These are phyloP conservation scores for Austrofundulus limnaeus DNA, from an alignment of 2,113 vertebrate species.

Conservation along the genomic window DNA sequence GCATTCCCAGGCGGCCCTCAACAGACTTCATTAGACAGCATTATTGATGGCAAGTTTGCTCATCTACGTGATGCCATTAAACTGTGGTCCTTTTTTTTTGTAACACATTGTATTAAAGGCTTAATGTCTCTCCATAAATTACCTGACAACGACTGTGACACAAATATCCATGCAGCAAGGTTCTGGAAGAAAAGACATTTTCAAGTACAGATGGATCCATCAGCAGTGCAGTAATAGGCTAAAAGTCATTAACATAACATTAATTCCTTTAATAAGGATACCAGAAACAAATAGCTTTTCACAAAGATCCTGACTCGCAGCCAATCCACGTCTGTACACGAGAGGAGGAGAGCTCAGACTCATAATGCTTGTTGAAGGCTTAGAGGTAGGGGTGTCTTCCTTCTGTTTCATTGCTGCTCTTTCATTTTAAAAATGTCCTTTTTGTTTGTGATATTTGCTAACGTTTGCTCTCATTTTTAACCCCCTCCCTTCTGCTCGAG, in stretches of 20 bases:
- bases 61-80: slow-evolving; percentile 73
- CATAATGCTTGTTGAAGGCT: slow-evolving; percentile 33
- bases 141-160: slow-evolving; percentile 78
- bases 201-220: slow-evolving; percentile 71
- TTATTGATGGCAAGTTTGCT: slow-evolving; percentile 78
- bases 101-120: slow-evolving; percentile 70
- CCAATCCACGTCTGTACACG: slow-evolving; percentile 41
- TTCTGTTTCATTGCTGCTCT: not conserved
- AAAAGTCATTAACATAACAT: slow-evolving; percentile 74
- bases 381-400: slow-evolving; percentile 19
- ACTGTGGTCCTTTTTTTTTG: slow-evolving; percentile 53
- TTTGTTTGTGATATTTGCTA: slow-evolving; percentile 8
- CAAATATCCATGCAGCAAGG: slow-evolving; percentile 54
- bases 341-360: slow-evolving; percentile 40
- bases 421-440: slow-evolving; percentile 3
- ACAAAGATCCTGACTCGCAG: slow-evolving; percentile 48
- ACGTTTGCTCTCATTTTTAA: slow-evolving; percentile 8
- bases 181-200: slow-evolving; percentile 70
- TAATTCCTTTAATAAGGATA: slow-evolving; percentile 73
- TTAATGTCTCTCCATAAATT: slow-evolving; percentile 80
- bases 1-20: slow-evolving; percentile 40
- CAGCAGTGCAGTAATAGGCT: slow-evolving; percentile 63
- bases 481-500: slow-evolving; percentile 12
- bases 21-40: slow-evolving; percentile 56
- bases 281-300: slow-evolving; percentile 72